These are phyloP conservation scores for Ormia ochracea DNA, from an alignment of 2,888 invertebrate species.

Conservation along the genomic window DNA sequence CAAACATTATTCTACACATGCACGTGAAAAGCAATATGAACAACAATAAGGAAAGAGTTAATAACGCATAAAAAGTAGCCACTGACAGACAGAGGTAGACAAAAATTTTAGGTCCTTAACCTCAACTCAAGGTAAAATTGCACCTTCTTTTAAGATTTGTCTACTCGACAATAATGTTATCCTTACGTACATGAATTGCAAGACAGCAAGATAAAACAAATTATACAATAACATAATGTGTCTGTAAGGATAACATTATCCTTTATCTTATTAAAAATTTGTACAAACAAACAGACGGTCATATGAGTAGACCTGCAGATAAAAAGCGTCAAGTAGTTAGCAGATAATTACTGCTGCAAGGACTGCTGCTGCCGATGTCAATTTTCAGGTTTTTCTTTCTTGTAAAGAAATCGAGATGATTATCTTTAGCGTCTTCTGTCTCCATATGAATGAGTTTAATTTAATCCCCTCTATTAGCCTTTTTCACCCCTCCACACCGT, in stretches of 20 bases:
- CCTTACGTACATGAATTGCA: constrained; percentile 48
- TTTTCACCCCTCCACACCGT: constrained; percentile 56
- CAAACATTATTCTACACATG: not conserved
- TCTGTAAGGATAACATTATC: constrained; percentile 55
- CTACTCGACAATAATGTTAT: constrained; percentile 37
- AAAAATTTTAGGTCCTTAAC: constrained; percentile 66
- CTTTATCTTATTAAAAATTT: constrained; percentile 43
- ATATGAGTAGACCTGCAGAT: not conserved
- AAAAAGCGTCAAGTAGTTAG: constrained; percentile 61
- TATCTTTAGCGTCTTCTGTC: constrained; percentile 66
- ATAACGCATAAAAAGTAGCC: constrained; percentile 31
- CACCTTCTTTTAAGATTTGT: constrained; percentile 53
- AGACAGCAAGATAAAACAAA: constrained; percentile 28
- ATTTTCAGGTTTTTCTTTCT: constrained; percentile 28
- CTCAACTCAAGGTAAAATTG: constrained; percentile 64
- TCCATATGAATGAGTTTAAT: constrained; percentile 69
- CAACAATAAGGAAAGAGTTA: constrained; percentile 46
- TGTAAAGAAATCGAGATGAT: constrained; percentile 67
- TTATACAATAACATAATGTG: constrained; percentile 45
- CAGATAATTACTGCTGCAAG: constrained; percentile 69
- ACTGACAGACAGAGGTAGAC: constrained; percentile 44
- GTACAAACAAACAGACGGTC: not conserved
- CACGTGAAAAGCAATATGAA: constrained; percentile 26
- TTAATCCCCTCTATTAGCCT: constrained; percentile 75
- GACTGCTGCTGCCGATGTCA: constrained; percentile 24